phyloP scores from a whole-genome alignment of 2,888 invertebrate species.

The Chironomus tentans region DNA sequence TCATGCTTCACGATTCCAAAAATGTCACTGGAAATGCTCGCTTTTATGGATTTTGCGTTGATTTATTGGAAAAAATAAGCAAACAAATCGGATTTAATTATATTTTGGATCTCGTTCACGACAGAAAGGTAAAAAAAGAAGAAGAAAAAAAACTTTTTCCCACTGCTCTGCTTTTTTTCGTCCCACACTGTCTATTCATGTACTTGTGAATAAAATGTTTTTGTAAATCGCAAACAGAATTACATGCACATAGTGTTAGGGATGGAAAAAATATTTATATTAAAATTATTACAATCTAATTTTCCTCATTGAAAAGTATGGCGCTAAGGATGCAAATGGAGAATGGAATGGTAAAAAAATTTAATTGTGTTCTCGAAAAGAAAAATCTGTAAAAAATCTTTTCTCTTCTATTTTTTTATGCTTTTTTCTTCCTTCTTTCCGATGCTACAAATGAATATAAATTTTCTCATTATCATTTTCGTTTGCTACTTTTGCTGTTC shows the following conservation, averaged over 20 bases:
- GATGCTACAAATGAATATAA: neutral
- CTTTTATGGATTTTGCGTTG: conserved; percentile 73
- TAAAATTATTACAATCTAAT: neutral
- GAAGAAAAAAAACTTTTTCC: no score
- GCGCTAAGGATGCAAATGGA: conserved; percentile 62
- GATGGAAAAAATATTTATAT: neutral
- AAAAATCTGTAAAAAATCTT: neutral
- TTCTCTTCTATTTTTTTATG: neutral
- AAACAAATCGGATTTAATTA: conserved; percentile 62
- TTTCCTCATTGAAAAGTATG: conserved; percentile 47
- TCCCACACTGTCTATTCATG: no score
- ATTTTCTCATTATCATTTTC: neutral
- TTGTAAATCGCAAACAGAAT: no score
- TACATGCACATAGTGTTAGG: no score
- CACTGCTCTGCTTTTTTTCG: no score
- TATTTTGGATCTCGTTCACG: conserved; percentile 59
- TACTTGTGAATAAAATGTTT: no score
- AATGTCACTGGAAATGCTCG: conserved; percentile 58
- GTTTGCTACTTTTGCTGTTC: neutral
- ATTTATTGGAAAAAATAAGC: conserved; percentile 58
- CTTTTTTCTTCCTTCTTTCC: neutral
- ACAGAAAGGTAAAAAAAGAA: conserved; percentile 45
- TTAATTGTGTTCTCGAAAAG: conserved; percentile 1
- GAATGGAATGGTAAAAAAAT: conserved; percentile 63
- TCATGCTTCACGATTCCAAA: conserved; percentile 61